Evolutionary conservation across 1,140 invertebrate species (phyloP).

Genomic region (Aphidius ervi): DNA sequence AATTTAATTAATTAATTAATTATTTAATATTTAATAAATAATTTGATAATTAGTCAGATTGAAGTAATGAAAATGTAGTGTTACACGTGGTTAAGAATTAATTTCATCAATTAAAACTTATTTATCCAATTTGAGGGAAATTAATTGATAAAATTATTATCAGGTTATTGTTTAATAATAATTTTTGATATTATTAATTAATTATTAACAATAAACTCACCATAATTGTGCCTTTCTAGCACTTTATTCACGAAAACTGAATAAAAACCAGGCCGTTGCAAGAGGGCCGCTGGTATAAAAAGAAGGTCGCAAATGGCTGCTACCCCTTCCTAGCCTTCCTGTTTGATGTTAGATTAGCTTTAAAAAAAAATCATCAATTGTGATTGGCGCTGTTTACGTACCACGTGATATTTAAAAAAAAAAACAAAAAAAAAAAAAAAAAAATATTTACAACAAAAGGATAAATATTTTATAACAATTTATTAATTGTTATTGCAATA

Average conservation of each 20-base stretch:
- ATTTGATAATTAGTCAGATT: neutral
- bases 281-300: conserved; percentile 31
- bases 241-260: conserved; percentile 31
- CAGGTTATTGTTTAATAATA: neutral
- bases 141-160: neutral
- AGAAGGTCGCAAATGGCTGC: conserved; percentile 23
- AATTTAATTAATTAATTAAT: neutral
- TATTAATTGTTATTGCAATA: too few relatives aligned
- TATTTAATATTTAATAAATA: neutral
- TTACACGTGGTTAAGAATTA: conserved; percentile 5
- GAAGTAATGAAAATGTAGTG: neutral
- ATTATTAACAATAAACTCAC: conserved; percentile 27
- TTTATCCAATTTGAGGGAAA: too few relatives aligned
- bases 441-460: too few relatives aligned
- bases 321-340: too few relatives aligned
- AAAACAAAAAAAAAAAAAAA: too few relatives aligned
- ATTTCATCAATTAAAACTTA: too few relatives aligned
- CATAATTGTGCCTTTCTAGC: conserved; percentile 31
- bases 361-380: too few relatives aligned
- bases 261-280: conserved; percentile 29
- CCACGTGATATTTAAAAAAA: too few relatives aligned
- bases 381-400: too few relatives aligned
- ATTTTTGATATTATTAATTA: neutral
- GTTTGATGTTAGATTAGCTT: too few relatives aligned
- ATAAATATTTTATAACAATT: too few relatives aligned